Base-by-base conservation (phyloP, 1,140 invertebrate genomes). In the Tetragonula clypearis region DNA sequence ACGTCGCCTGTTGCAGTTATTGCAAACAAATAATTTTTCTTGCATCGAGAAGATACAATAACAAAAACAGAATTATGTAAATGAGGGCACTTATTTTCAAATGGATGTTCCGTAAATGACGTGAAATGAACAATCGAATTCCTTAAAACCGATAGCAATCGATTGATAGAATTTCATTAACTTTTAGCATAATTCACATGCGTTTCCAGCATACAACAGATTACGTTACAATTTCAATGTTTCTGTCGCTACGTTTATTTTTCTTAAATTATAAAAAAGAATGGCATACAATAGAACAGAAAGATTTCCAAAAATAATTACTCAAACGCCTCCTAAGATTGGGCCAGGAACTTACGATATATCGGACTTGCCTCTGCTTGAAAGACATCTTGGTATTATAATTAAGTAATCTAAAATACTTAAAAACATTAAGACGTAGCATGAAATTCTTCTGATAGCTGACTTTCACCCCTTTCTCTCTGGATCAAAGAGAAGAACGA, bases 301-400 rank as follows among this genome's bases (percentile, higher is more conserved):
- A 65, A 87, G 88, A 72, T 91, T 91, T 69, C 60, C 35, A 58
- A 88, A 86, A 83, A 62, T 71, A 26, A 79, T 66, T 17, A 80
- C 21, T 1, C 80, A 76, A 30, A 91, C 88, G 60, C 23, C 84
- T 3, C 11, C 73, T 15, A 30, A 41, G 15, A 82, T 91, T 9
- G 90, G 89, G 11, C 90, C 90, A 8, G 90, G 88, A 66, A 89
- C 88, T 23, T 91, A 91, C 41, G 82, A 91, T 23, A 5, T 76
- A 78, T 62, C 79, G 11, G 82, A 82, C 1, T 23, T 74, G 26
- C 72, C 88, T 21, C 60, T 72, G 15, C 79, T 76, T 35, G 60
- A 80, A 15, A 79, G 88, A 69, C 86, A 85, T 82, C 84, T 82
- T n/a, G 82, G 90, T 91, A 87, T 4, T n/a, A n/a, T 65, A 49